Evolutionary conservation across 1,140 invertebrate genomes (phyloP).

Genomic region (Trichogramma pretiosum): DNA sequence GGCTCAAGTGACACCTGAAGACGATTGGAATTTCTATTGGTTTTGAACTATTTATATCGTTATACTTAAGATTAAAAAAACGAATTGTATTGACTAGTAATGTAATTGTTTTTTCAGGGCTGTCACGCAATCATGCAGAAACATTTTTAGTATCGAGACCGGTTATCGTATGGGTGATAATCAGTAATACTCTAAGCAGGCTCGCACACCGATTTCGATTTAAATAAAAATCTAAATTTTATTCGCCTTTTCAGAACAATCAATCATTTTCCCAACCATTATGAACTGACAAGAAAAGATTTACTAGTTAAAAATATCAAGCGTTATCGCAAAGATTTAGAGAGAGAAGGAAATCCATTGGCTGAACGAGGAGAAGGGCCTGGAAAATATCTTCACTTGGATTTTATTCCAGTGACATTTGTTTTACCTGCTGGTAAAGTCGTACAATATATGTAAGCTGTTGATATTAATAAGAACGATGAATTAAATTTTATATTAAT

Average conservation of each 20-base stretch:
- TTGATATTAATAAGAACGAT: no score
- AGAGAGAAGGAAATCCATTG: slow-evolving; percentile 78
- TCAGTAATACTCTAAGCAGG: no score
- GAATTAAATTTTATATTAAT: no score
- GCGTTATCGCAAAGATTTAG: slow-evolving; percentile 82
- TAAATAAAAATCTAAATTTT: slow-evolving; percentile 9
- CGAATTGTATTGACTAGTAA: no score
- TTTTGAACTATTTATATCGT: slow-evolving; percentile 28
- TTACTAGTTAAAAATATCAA: slow-evolving; percentile 93
- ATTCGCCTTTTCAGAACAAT: slow-evolving; percentile 52
- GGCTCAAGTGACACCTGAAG: slow-evolving; percentile 81
- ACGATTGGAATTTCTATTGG: slow-evolving; percentile 98
- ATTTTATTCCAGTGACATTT: slow-evolving; percentile 89
- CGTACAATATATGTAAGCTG: no score
- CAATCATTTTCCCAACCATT: slow-evolving; percentile 91
- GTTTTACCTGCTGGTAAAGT: slow-evolving; percentile 72
- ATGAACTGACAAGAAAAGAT: slow-evolving; percentile 90
- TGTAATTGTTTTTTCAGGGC: slow-evolving; percentile 61
- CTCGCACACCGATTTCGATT: no score
- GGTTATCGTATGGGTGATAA: slow-evolving; percentile 86
- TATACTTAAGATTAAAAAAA: slow-evolving; percentile 20
- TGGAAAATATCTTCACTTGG: slow-evolving; percentile 70
- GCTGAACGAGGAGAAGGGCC: slow-evolving; percentile 70
- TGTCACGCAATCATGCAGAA: slow-evolving; percentile 78
- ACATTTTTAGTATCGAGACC: slow-evolving; percentile 85